Percentiles rank a stretch among this genome's conserved stretches.
These are phyloP conservation scores for Enteromius treurensis DNA, from an alignment of 2,797 vertebrate species.

Conservation along the genomic window DNA sequence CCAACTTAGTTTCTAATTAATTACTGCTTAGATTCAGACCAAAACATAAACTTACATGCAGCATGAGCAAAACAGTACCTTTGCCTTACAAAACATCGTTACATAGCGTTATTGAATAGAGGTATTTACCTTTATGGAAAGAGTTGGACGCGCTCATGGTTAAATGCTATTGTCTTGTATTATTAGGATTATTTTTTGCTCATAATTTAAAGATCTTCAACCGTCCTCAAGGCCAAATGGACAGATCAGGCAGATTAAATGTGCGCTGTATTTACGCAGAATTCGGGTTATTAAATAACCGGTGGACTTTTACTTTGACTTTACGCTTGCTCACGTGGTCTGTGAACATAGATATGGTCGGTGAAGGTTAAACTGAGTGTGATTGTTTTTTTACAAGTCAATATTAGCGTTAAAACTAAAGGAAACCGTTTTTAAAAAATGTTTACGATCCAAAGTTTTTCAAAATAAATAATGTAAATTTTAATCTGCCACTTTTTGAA, in stretches of 20 bases:
- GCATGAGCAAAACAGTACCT: background rate
- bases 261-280: slow-evolving; percentile 16
- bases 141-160: slow-evolving; percentile 40
- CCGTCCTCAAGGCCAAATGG: slow-evolving; percentile 21
- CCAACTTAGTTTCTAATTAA: background rate
- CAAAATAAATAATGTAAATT: background rate
- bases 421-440: background rate
- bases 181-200: background rate
- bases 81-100: background rate
- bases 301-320: slow-evolving; percentile 38
- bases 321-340: background rate
- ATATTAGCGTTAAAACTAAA: background rate
- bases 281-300: background rate
- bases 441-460: background rate
- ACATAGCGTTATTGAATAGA: background rate
- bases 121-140: slow-evolving; percentile 33
- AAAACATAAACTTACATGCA: background rate
- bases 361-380: background rate
- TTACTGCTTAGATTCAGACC: background rate
- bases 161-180: background rate
- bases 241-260: background rate
- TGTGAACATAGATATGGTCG: background rate
- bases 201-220: slow-evolving; percentile 27
- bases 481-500: background rate
- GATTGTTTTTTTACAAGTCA: background rate